These are phyloP conservation scores for Drosophila triauraria DNA, from an alignment of 1,140 invertebrate genomes.

Conservation along the genomic window DNA sequence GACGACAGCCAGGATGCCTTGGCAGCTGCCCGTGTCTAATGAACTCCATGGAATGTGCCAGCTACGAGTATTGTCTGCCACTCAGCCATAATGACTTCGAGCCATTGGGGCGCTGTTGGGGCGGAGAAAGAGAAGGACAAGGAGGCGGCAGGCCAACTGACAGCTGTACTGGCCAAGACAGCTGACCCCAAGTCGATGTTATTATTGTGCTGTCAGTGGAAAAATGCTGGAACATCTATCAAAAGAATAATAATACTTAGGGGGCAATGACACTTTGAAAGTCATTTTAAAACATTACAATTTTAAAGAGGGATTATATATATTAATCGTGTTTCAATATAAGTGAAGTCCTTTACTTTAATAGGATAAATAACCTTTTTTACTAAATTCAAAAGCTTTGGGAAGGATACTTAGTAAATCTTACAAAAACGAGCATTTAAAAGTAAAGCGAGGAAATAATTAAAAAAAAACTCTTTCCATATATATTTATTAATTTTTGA, in stretches of 20 bases:
- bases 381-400: too few relatives aligned
- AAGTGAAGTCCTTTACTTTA: neutral
- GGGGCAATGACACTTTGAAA: constrained; percentile 1
- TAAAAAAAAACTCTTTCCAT: too few relatives aligned
- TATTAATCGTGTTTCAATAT: neutral
- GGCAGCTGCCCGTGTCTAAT: constrained; percentile 50
- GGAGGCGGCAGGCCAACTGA: constrained; percentile 33
- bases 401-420: too few relatives aligned
- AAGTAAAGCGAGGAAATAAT: too few relatives aligned
- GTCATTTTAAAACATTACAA: neutral
- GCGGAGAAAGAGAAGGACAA: constrained; percentile 6
- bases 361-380: neutral
- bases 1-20: constrained; percentile 5
- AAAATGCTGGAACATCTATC: constrained; percentile 9
- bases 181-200: constrained; percentile 51
- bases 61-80: constrained; percentile 55
- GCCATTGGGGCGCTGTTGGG: constrained; percentile 24
- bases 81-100: constrained; percentile 73
- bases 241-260: neutral
- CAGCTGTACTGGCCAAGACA: constrained; percentile 52
- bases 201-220: constrained; percentile 53
- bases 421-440: too few relatives aligned
- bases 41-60: constrained; percentile 49
- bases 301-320: neutral
- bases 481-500: too few relatives aligned